Percentiles rank a stretch among this genome's conserved stretches.
Evolutionary conservation across 2,797 vertebrate species (phyloP).

Genomic region (Anniella stebbinsi): DNA sequence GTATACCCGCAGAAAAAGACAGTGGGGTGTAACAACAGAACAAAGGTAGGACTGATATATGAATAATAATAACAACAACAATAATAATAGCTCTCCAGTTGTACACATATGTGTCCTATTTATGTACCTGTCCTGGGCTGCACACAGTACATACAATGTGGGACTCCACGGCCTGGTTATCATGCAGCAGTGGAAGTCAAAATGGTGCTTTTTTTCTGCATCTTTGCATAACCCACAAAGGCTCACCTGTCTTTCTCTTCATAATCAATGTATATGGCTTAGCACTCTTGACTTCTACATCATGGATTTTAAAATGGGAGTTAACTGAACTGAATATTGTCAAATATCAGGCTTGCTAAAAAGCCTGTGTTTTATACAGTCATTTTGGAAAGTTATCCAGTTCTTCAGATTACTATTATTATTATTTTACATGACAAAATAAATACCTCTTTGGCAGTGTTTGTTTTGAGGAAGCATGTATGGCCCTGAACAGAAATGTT

Average conservation of each 20-base stretch:
- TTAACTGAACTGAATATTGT: background rate
- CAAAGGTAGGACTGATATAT: background rate
- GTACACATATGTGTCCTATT: background rate
- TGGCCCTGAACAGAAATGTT: background rate
- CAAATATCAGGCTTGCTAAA: slow-evolving; percentile 20
- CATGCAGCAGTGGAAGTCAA: slow-evolving; percentile 56
- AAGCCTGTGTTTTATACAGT: background rate
- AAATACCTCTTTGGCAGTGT: background rate
- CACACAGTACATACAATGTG: slow-evolving; percentile 35
- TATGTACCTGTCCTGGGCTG: slow-evolving; percentile 32
- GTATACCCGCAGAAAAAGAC: background rate
- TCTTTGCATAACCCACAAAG: slow-evolving; percentile 56
- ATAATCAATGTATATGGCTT: slow-evolving; percentile 15
- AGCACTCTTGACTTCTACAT: slow-evolving; percentile 52
- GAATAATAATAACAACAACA: background rate
- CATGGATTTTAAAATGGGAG: slow-evolving; percentile 47
- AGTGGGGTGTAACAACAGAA: background rate
- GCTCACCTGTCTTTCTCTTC: slow-evolving; percentile 63
- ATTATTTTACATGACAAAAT: slow-evolving; percentile 6
- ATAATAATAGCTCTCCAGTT: background rate
- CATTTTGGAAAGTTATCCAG: background rate
- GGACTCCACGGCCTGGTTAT: slow-evolving; percentile 63
- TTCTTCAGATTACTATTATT: background rate
- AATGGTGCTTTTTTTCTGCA: slow-evolving; percentile 69
- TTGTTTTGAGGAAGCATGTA: slow-evolving; percentile 5